Evolutionary conservation across 2,888 invertebrate genomes (phyloP), one percentile per base, ranked within the genome.

Genomic region (Rhyacophila evoluta): DNA sequence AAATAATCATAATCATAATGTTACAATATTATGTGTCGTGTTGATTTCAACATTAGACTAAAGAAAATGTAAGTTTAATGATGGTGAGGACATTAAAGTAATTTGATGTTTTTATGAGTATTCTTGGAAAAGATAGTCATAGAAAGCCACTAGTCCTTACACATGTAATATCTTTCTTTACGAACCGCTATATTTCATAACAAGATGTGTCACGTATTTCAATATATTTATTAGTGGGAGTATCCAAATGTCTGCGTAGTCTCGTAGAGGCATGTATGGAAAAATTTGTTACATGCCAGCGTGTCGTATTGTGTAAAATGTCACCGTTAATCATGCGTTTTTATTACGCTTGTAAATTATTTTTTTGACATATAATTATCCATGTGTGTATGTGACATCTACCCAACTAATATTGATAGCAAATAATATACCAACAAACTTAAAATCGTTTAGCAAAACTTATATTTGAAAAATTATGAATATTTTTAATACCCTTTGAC

Each of bases 171-270:
- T 8, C 1, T 55, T 55, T 25, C 25, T 6, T 55, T 55, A 55
- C 19, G 25, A 25, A 55, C 55, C 55, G 10, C 55, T 3, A 19
- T 55, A 55, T 55, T 55, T 55, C 55, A 55, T 55, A 55, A 25
- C 55, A 19, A 55, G 55, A 55, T 55, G 55, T 55, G 55, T 55
- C 55, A 55, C 25, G 55, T 55, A 55, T 55, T 55, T 55, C 55
- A 55, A 55, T 55, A 55, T 55, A 55, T 55, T 55, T 55, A 25
- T 55, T 19, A 55, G 55, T 15, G 55, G 25, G 12, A 8, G 55
- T 55, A 55, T 55, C 55, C 8, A 55, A 55, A 55, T 25, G 55
- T 8, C 25, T 55, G 19, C 55, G 55, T 55, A 33, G 29, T 4
- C 29, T 33, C 29, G 29, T 33, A 55, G 6, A 25, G 19, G 55